phyloP scores from a whole-genome alignment of 2,888 invertebrate genomes.

The Drosophila algonquin region DNA sequence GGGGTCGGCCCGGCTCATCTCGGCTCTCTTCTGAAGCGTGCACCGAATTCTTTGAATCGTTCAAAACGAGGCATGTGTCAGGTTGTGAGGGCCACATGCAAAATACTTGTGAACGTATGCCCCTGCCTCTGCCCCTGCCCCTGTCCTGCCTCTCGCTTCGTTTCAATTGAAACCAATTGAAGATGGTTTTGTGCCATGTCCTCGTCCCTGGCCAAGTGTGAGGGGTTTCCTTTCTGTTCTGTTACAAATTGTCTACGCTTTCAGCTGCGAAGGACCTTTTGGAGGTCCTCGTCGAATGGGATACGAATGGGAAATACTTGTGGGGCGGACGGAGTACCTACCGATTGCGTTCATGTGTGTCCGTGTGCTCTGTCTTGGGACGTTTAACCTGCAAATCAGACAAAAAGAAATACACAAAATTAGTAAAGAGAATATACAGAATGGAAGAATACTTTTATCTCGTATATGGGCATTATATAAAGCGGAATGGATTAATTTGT shows the following conservation, averaged over 20 bases:
- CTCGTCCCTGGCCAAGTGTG: slow-evolving; percentile 53
- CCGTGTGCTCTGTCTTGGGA: slow-evolving; percentile 87
- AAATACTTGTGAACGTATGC: slow-evolving; percentile 33
- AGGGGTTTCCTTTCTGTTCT: slow-evolving; percentile 32
- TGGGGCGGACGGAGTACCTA: slow-evolving; percentile 82
- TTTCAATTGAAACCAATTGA: slow-evolving; percentile 57
- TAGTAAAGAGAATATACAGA: slow-evolving; percentile 31
- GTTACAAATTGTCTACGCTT: slow-evolving; percentile 60
- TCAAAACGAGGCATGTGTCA: slow-evolving; percentile 54
- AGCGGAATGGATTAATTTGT: slow-evolving; percentile 46
- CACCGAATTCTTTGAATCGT: slow-evolving; percentile 69
- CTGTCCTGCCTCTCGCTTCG: slow-evolving; percentile 5
- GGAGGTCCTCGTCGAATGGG: background rate
- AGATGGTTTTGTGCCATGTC: slow-evolving; percentile 33
- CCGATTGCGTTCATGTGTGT: slow-evolving; percentile 88
- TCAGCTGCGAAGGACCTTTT: slow-evolving; percentile 32
- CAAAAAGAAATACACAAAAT: slow-evolving; percentile 16
- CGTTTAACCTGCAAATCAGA: slow-evolving; percentile 88
- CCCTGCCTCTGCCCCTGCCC: slow-evolving; percentile 20
- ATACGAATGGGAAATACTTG: background rate
- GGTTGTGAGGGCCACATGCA: slow-evolving; percentile 52
- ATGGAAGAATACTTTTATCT: slow-evolving; percentile 3
- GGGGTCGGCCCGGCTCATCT: too few species aligned
- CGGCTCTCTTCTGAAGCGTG: slow-evolving; percentile 48
- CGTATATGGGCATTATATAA: slow-evolving; percentile 24